A percentile compares a stretch with the other conserved stretches of the same genome.
phyloP scores from a whole-genome alignment of 2,797 vertebrate genomes.

The Rhinophrynus dorsalis region DNA sequence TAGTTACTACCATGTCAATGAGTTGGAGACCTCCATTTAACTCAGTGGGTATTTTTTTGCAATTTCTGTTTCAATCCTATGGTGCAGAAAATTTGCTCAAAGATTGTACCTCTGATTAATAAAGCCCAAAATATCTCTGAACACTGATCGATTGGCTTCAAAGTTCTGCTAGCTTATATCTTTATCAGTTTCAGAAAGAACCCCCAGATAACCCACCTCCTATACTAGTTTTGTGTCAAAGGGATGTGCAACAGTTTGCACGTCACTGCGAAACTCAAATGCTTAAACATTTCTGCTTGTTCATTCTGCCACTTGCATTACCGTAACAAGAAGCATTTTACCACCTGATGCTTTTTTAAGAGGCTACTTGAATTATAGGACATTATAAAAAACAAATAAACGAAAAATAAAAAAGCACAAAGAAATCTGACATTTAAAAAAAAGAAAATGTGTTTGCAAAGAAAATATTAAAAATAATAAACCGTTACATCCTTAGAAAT shows the following conservation, averaged over 20 bases:
- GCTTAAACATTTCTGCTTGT: not conserved
- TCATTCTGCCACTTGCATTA: constrained; percentile 2
- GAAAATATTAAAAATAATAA: constrained; percentile 24
- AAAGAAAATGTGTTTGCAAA: constrained; percentile 27
- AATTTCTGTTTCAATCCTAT: too few relatives aligned
- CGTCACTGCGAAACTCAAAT: too few relatives aligned
- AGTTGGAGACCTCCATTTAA: too few relatives aligned
- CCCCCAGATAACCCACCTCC: too few relatives aligned
- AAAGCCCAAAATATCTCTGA: not conserved
- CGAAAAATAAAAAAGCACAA: constrained; percentile 45
- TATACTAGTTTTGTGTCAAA: too few relatives aligned
- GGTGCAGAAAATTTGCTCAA: too few relatives aligned
- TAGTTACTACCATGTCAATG: too few relatives aligned
- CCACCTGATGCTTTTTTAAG: constrained; percentile 20
- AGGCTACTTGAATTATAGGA: constrained; percentile 34
- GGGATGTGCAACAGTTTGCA: too few relatives aligned
- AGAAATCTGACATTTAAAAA: constrained; percentile 1
- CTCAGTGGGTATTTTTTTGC: too few relatives aligned
- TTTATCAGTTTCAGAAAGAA: too few relatives aligned
- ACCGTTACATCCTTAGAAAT: constrained; percentile 8
- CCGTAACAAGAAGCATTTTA: constrained; percentile 5
- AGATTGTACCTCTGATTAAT: too few relatives aligned
- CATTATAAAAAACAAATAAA: constrained; percentile 43
- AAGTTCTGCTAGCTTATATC: not conserved
- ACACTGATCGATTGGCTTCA: not conserved